Evolutionary conservation across 2,888 invertebrate species (phyloP).

Genomic region (Drosophila crucigera): DNA sequence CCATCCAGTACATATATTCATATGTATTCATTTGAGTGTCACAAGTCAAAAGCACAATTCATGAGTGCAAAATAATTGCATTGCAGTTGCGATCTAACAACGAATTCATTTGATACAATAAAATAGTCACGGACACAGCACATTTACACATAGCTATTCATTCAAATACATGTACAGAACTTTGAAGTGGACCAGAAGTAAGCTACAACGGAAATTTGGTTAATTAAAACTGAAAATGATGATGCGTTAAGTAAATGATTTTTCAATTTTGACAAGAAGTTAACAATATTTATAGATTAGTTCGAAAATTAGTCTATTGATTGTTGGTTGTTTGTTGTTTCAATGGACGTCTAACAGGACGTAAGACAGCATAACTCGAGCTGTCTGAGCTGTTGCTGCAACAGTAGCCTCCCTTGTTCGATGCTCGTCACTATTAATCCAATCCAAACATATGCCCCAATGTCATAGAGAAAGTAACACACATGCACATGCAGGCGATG

Average conservation of each 20-base stretch:
- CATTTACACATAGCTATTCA: not conserved
- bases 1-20: slow-evolving; percentile 7
- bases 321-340: not conserved
- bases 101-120: slow-evolving; percentile 18
- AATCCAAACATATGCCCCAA: slow-evolving; percentile 9
- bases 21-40: slow-evolving; percentile 42
- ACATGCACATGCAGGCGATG: slow-evolving; percentile 14
- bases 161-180: not conserved
- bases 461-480: slow-evolving; percentile 8
- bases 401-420: not conserved
- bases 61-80: slow-evolving; percentile 50
- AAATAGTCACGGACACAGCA: not conserved
- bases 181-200: not conserved
- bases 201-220: not conserved
- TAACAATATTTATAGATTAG: not conserved
- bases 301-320: not conserved
- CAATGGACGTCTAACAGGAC: slow-evolving; percentile 15
- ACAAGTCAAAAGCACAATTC: slow-evolving; percentile 66
- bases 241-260: not conserved
- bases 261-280: not conserved
- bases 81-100: slow-evolving; percentile 43
- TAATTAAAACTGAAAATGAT: not conserved
- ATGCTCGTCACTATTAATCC: not conserved
- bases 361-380: slow-evolving; percentile 1
- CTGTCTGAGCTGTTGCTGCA: slow-evolving; percentile 9